Conservation (phyloP, 2,113 vertebrate genomes). For the Acinonyx jubatus region DNA sequence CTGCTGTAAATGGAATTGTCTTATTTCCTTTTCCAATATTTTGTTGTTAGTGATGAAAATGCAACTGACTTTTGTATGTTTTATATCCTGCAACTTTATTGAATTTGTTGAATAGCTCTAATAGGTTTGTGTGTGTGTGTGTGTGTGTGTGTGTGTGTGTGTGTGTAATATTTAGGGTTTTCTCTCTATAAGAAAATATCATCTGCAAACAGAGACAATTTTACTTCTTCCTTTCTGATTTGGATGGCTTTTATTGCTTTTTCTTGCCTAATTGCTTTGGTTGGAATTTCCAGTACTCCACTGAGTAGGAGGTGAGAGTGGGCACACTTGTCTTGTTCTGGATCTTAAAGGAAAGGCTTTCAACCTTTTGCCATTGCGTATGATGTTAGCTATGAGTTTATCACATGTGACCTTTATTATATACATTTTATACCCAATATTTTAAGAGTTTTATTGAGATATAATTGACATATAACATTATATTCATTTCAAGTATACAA, state of each 20-base stretch:
- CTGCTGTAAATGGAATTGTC: background rate
- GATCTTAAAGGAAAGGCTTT: background rate
- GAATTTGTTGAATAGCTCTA: background rate
- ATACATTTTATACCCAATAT: background rate
- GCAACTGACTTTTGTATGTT: background rate
- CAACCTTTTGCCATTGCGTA: background rate
- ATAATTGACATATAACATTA: background rate
- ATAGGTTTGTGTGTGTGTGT: background rate
- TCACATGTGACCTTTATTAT: background rate
- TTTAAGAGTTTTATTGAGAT: background rate
- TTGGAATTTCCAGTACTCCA: background rate
- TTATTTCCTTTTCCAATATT: background rate
- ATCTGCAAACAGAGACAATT: background rate
- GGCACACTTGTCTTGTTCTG: background rate
- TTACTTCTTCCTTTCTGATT: background rate
- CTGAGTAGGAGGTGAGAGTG: background rate
- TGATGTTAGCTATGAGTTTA: background rate
- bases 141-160: background rate
- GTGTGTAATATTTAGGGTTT: background rate
- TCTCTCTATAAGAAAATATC: background rate
- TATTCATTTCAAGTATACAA: background rate
- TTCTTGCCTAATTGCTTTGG: background rate
- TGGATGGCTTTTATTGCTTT: background rate
- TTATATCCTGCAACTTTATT: background rate
- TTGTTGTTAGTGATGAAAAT: background rate